phyloP scores from a whole-genome alignment of 2,797 vertebrate genomes.

The Pagetopsis macropterus region DNA sequence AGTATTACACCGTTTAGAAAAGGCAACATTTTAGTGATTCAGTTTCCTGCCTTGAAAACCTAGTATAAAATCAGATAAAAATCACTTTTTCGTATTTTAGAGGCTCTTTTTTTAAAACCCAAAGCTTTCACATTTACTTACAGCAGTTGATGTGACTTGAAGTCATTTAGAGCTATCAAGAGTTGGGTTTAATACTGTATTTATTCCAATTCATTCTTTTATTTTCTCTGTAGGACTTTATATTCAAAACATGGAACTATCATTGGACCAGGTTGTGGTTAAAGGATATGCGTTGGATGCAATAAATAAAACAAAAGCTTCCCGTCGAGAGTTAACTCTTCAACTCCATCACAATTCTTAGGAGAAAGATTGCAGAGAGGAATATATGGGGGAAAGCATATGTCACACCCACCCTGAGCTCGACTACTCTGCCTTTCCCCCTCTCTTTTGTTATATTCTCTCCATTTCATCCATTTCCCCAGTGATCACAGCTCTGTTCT shows the following conservation, averaged over 20 bases:
- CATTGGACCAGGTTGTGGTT: conserved; percentile 11
- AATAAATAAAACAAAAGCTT: conserved; percentile 72
- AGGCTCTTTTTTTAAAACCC: conserved; percentile 5
- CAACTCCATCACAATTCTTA: conserved; percentile 10
- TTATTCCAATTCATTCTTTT: neutral
- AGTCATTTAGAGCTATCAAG: conserved; percentile 4
- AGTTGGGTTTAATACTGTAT: neutral
- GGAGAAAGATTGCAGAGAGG: conserved; percentile 48
- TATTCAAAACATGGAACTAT: neutral
- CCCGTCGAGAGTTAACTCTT: conserved; percentile 53
- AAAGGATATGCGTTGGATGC: conserved; percentile 37
- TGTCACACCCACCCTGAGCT: conserved; percentile 10
- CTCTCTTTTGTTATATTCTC: neutral
- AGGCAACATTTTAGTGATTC: conserved; percentile 6
- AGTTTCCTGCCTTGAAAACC: conserved; percentile 8
- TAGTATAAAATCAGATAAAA: conserved; percentile 4
- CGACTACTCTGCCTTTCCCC: conserved; percentile 15
- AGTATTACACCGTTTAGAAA: neutral
- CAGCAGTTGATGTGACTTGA: neutral
- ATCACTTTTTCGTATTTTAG: conserved; percentile 5
- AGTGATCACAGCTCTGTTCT: conserved; percentile 59
- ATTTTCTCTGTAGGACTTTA: neutral
- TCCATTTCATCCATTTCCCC: conserved; percentile 1
- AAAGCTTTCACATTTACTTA: conserved; percentile 10
- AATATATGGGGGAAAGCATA: conserved; percentile 16